Evolutionary conservation across 2,113 vertebrate species (phyloP).

Genomic region (Neotoma lepida): DNA sequence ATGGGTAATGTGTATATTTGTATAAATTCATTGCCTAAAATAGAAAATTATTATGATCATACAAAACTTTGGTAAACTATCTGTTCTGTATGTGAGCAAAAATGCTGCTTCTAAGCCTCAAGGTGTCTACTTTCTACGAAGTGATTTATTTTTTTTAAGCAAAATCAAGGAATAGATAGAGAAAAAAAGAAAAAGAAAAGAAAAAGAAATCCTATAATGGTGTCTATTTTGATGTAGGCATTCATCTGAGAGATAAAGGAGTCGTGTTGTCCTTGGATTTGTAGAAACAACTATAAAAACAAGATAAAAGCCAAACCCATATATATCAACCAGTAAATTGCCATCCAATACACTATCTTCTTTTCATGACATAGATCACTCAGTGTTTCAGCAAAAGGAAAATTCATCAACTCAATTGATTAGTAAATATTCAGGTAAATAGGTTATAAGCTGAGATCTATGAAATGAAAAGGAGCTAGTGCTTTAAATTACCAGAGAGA

Average conservation of each 20-base stretch:
- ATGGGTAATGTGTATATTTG: background rate
- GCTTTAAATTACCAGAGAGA: background rate
- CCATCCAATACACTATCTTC: constrained; percentile 43
- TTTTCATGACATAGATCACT: constrained; percentile 62
- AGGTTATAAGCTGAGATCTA: constrained; percentile 67
- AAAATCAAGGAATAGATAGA: background rate
- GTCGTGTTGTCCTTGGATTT: background rate
- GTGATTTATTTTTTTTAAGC: background rate
- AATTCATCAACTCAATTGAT: constrained; percentile 76
- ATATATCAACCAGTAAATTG: constrained; percentile 66
- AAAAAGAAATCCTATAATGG: background rate
- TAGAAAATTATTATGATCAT: background rate
- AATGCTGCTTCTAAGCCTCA: background rate
- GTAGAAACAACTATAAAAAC: constrained; percentile 47
- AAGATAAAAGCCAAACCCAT: constrained; percentile 62
- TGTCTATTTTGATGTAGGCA: background rate
- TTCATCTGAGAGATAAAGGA: background rate
- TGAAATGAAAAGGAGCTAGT: constrained; percentile 25
- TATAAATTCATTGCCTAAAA: background rate
- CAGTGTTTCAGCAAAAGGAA: constrained; percentile 68
- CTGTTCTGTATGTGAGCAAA: background rate
- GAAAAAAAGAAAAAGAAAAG: background rate
- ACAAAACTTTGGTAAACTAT: background rate
- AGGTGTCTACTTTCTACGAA: background rate
- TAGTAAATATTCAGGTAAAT: constrained; percentile 77